A percentile compares a stretch with the other conserved stretches of the same genome.
Conservation (phyloP, 2,797 vertebrate species). For the Petrocephalus schoutedeni region DNA sequence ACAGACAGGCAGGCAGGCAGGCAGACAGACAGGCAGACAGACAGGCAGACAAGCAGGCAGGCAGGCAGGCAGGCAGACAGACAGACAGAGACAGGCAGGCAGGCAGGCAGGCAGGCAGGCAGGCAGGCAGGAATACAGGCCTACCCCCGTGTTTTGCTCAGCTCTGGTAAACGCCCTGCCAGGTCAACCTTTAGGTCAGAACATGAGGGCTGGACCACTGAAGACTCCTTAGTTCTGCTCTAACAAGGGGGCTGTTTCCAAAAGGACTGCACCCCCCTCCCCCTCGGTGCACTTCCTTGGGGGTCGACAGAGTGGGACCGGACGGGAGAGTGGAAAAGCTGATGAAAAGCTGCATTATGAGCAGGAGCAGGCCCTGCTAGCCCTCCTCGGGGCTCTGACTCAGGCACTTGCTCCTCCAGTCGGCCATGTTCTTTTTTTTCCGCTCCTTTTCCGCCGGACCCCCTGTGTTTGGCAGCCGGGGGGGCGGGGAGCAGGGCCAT, state of each 20-base stretch:
- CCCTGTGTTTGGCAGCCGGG: constrained; percentile 32
- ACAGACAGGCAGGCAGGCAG: no score
- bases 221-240: not conserved
- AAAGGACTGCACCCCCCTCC: not conserved
- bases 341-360: constrained; percentile 10
- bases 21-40: no score
- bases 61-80: no score
- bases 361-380: not conserved
- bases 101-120: no score
- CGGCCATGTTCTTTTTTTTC: constrained; percentile 48
- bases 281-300: not conserved
- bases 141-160: not conserved
- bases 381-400: not conserved
- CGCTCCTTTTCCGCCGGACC: constrained; percentile 65
- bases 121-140: no score
- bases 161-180: not conserved
- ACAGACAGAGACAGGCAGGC: no score
- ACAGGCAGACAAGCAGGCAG: no score
- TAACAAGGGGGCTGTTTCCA: constrained; percentile 16
- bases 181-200: not conserved
- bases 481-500: constrained; percentile 45
- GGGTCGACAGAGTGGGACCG: not conserved
- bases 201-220: not conserved
- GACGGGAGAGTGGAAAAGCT: not conserved
- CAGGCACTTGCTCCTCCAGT: not conserved